These are phyloP conservation scores for Gobio gobio DNA, from an alignment of 2,113 vertebrate genomes.

Conservation along the genomic window DNA sequence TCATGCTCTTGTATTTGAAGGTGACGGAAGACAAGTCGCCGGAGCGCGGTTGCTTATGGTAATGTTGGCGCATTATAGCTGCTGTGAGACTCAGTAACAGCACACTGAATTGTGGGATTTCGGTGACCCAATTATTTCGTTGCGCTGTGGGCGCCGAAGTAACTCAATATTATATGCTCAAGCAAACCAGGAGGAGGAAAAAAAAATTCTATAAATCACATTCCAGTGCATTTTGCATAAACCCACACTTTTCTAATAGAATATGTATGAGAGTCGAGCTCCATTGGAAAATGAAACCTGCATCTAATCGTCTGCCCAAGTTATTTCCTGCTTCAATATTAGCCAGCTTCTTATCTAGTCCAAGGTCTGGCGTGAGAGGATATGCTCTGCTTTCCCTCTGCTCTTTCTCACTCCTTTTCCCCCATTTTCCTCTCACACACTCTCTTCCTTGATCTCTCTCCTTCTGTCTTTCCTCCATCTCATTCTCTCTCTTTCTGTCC, in stretches of 20 bases:
- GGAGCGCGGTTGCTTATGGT: slow-evolving; percentile 23
- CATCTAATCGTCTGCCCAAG: slow-evolving; percentile 54
- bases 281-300: slow-evolving; percentile 58
- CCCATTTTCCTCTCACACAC: neutral
- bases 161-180: slow-evolving; percentile 50
- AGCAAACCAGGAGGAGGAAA: slow-evolving; percentile 20
- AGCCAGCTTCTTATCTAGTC: slow-evolving; percentile 59
- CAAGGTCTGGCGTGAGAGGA: slow-evolving; percentile 53
- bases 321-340: slow-evolving; percentile 61
- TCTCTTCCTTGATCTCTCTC: slow-evolving; percentile 26
- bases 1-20: slow-evolving; percentile 37
- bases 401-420: neutral
- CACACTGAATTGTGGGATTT: slow-evolving; percentile 33
- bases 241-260: slow-evolving; percentile 55
- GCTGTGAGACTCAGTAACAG: slow-evolving; percentile 21
- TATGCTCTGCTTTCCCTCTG: slow-evolving; percentile 28
- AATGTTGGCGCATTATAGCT: slow-evolving; percentile 38
- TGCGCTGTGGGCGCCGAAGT: slow-evolving; percentile 34
- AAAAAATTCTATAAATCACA: slow-evolving; percentile 58
- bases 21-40: slow-evolving; percentile 19
- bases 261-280: slow-evolving; percentile 58
- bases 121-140: slow-evolving; percentile 51
- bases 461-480: slow-evolving; percentile 38
- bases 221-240: slow-evolving; percentile 54
- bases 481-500: slow-evolving; percentile 3